phyloP scores from a whole-genome alignment of 2,888 invertebrate genomes.

The Acrocyrtus sp. region DNA sequence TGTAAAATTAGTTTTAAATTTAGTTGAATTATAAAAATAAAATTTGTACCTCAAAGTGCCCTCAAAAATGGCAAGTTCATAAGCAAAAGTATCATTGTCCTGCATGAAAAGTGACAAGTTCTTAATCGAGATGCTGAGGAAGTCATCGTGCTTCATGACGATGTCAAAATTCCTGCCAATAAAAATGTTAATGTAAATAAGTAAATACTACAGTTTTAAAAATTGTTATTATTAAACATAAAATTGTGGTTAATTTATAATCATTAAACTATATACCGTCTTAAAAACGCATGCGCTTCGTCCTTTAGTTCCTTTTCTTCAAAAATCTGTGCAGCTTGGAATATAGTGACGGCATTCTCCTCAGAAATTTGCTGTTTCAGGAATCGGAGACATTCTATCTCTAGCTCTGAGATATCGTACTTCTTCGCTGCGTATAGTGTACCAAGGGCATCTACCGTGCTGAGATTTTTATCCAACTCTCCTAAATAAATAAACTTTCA shows the following conservation, averaged over 20 bases:
- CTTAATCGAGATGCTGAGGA: constrained; percentile 41
- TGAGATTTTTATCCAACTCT: constrained; percentile 40
- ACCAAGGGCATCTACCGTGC: constrained; percentile 36
- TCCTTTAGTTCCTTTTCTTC: constrained; percentile 53
- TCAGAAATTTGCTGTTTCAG: constrained; percentile 50
- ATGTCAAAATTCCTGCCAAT: constrained; percentile 50
- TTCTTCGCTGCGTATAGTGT: constrained; percentile 52
- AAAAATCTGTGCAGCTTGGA: constrained; percentile 54
- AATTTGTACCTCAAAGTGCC: constrained; percentile 41
- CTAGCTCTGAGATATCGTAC: constrained; percentile 53
- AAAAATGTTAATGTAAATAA: constrained; percentile 5
- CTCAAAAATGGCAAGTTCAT: constrained; percentile 46
- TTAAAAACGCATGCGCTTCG: constrained; percentile 45
- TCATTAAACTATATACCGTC: constrained; percentile 28
- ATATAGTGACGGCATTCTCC: constrained; percentile 53
- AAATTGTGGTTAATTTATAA: not conserved
- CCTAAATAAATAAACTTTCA: constrained; percentile 55
- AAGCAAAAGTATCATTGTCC: constrained; percentile 46
- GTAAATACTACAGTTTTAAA: not conserved
- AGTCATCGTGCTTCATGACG: constrained; percentile 52
- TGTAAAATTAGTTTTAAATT: no score
- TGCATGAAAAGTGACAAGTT: constrained; percentile 48
- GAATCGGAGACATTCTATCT: constrained; percentile 38
- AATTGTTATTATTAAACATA: not conserved
- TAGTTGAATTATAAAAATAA: not conserved